Conservation (phyloP, 1,140 invertebrate species). For the Drosophila saltans region DNA sequence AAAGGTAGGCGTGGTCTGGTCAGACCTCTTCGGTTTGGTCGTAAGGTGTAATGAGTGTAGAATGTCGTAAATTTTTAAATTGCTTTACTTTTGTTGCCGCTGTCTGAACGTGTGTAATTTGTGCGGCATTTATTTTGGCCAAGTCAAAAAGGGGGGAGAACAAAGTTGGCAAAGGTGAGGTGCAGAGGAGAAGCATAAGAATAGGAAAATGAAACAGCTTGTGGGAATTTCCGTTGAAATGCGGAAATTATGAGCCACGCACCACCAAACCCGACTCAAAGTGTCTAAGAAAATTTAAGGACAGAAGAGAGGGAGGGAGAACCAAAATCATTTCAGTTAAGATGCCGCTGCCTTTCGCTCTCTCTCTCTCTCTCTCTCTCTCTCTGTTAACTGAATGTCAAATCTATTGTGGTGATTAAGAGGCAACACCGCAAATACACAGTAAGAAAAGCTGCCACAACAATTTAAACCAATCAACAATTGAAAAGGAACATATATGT, state of each 20-base stretch:
- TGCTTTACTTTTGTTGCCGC: conserved; percentile 58
- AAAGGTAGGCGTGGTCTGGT: conserved; percentile 50
- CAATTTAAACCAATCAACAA: conserved; percentile 63
- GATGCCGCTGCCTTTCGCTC: background rate
- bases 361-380: background rate
- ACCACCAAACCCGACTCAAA: conserved; percentile 53
- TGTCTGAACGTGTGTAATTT: conserved; percentile 69
- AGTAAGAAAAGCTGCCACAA: conserved; percentile 38
- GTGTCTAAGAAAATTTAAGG: background rate
- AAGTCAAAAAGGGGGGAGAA: background rate
- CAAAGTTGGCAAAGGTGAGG: background rate
- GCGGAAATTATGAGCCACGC: conserved; percentile 64
- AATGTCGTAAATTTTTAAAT: conserved; percentile 81
- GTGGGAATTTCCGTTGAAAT: conserved; percentile 71
- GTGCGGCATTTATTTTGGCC: conserved; percentile 33
- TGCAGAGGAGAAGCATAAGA: background rate
- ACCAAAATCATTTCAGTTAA: background rate
- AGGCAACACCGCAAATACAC: conserved; percentile 26
- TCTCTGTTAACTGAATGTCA: conserved; percentile 76
- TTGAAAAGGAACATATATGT: conserved; percentile 17
- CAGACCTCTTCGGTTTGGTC: conserved; percentile 35
- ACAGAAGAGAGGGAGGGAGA: background rate
- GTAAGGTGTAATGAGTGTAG: conserved; percentile 78
- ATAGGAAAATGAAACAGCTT: conserved; percentile 33
- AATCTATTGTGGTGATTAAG: conserved; percentile 75